Evolutionary conservation across 2,113 vertebrate species (phyloP), one percentile per base, ranked within the genome.

Genomic region (Elachura formosa): DNA sequence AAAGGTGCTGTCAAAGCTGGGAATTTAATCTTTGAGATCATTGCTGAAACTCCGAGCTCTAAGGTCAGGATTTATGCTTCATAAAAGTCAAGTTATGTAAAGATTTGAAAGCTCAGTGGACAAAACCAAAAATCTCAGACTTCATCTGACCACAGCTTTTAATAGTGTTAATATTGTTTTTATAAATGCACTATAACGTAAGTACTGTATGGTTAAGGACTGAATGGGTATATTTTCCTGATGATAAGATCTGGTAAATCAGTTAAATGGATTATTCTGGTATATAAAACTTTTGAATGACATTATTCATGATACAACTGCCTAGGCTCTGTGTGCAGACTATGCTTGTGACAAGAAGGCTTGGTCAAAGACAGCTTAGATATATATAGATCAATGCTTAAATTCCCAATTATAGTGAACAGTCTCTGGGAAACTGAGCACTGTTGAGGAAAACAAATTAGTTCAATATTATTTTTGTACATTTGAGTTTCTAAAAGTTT

Each of bases 321-420:
- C 24, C 41, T 76, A 14, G 11, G 11, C 41, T 84, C 38, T 62
- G 17, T 84, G 76, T 83, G 46, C 54, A 87, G 74, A 76, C 72
- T 82, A 24, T 25, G 29, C 54, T 72, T 66, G 80, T 85, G 87
- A 91, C 87, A 87, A 85, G 87, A 73, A 89, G 46, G 24, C 59
- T 51, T 71, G 67, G 94, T 96, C 87, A 95, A 96, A 96, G 74
- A 45, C 84, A 80, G 68, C 87, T 89, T 86, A 83, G 66, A 73
- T 91, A 66, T 52, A 24, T 91, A n/a, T n/a, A 89, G 78, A 94
- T 93, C 87, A 95, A 73, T 94, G 74, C 51, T 74, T 93, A 73
- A 87, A 46, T 77, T 91, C 34, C 21, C 0, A 0, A 17, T 34
- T 66, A 23, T 19, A 66, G 58, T 15, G 63, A 87, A 54, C 1